These are phyloP conservation scores for Lucifuga dentata DNA, from an alignment of 2,113 vertebrate species.

Conservation along the genomic window DNA sequence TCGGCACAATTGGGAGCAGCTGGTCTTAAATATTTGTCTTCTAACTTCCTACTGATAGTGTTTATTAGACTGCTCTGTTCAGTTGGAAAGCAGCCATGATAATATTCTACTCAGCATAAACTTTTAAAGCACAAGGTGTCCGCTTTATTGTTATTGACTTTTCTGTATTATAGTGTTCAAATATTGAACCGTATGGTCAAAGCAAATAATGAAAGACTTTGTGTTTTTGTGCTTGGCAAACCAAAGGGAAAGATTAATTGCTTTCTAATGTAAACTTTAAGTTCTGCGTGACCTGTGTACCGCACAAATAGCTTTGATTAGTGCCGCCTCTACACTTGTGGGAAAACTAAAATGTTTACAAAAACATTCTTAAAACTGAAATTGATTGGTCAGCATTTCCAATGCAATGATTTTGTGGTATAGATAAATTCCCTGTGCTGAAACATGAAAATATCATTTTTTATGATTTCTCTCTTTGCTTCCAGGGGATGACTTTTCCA, in stretches of 20 bases:
- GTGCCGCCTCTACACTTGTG: background rate
- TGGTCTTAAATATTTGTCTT: slow-evolving; percentile 60
- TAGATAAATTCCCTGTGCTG: background rate
- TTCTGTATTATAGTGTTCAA: slow-evolving; percentile 2
- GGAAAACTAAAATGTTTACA: too few species aligned
- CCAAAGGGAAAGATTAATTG: slow-evolving; percentile 30
- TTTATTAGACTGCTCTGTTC: slow-evolving; percentile 26
- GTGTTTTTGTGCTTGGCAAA: slow-evolving; percentile 34
- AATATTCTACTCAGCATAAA: slow-evolving; percentile 24
- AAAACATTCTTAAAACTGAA: too few species aligned
- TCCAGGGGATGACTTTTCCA: slow-evolving; percentile 98
- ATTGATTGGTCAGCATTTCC: background rate
- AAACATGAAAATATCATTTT: slow-evolving; percentile 34
- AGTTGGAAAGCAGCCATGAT: slow-evolving; percentile 41
- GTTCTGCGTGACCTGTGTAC: background rate
- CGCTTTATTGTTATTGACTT: slow-evolving; percentile 11
- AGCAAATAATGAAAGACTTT: slow-evolving; percentile 2
- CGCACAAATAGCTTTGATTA: background rate
- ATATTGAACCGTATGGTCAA: background rate
- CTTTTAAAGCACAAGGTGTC: slow-evolving; percentile 52
- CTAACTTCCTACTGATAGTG: slow-evolving; percentile 44
- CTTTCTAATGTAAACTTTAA: background rate
- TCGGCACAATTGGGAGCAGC: slow-evolving; percentile 65
- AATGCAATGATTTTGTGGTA: background rate
- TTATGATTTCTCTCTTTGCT: slow-evolving; percentile 64